Base-by-base conservation (phyloP, 2,113 vertebrate species). In the Ardeotis arabs region DNA sequence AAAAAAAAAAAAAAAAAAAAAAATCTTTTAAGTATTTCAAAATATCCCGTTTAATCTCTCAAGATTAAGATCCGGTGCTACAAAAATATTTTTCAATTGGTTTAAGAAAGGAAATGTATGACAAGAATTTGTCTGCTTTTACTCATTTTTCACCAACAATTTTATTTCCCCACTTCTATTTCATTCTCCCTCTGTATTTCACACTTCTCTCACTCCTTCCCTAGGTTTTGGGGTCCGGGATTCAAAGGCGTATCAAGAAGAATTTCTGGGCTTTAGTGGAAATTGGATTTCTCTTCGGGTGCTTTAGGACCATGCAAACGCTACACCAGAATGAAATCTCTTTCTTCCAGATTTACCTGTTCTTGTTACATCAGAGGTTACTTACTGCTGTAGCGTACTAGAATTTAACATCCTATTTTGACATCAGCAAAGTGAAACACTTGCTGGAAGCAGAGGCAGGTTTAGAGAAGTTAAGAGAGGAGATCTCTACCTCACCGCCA, bases 241-340 rank as follows among this genome's bases (percentile, higher is more conserved):
- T 47, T 73, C 58, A 37, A 66, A 73, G 12, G 20, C 22, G 7
- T 5, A 3, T 28, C 77, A 60, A 19, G 7, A 94, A 69, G 47
- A 84, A 85, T 18, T 91, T 78, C 45, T 53, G 12, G 15, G 28
- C 13, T 76, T 82, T 58, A 5, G 3, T 7, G 12, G 8, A 76
- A 68, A 16, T 20, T 62, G 23, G 5, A 45, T 55, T 93, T 94
- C 31, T 80, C 7, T 74, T 59, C n/a, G 27, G 35, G 5, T 47
- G 6, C 8, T 83, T 84, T 50, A 83, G 63, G 31, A 79, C 31
- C 12, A 19, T 0, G 4, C 1, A 0, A 86, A 79, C 2, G 2
- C 8, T 47, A 37, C 10, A 23, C 15, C 3, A 66, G 35, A 90
- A 88, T 5, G 10, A 93, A 94, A 72, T 2, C 3, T 12, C 6